Evolutionary conservation across 2,888 invertebrate genomes (phyloP).

Genomic region (Meloe dianella): DNA sequence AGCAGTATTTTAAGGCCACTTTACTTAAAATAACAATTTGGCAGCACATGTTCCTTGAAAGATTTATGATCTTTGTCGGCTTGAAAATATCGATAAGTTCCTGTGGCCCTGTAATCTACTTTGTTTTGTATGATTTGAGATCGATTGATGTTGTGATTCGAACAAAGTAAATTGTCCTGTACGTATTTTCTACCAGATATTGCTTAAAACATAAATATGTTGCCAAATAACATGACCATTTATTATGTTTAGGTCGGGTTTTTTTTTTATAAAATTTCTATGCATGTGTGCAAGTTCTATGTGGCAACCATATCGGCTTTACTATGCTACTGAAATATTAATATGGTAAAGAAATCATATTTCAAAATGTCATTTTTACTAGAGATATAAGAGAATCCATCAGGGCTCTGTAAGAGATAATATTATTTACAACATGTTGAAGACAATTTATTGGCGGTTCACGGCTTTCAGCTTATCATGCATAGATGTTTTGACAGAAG

Average conservation of each 20-base stretch:
- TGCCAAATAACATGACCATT: conserved; percentile 39
- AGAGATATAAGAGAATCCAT: conserved; percentile 37
- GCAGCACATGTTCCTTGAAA: not conserved
- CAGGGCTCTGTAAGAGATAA: conserved; percentile 30
- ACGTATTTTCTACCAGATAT: conserved; percentile 30
- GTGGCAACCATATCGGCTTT: conserved; percentile 40
- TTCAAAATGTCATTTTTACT: conserved; percentile 46
- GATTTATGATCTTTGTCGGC: conserved; percentile 7
- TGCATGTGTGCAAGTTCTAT: conserved; percentile 24
- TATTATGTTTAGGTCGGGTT: conserved; percentile 47
- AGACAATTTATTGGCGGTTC: conserved; percentile 28
- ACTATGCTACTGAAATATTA: conserved; percentile 49
- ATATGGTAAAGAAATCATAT: conserved; percentile 48
- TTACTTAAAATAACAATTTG: conserved; percentile 1
- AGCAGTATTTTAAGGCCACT: conserved; percentile 7
- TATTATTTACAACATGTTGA: conserved; percentile 30
- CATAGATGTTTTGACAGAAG: not conserved
- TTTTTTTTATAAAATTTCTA: not conserved
- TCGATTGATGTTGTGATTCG: not conserved
- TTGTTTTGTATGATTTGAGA: not conserved
- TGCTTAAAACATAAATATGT: conserved; percentile 34
- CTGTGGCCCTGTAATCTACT: not conserved
- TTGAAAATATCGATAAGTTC: conserved; percentile 4
- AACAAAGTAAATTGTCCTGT: not conserved
- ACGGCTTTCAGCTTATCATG: not conserved